Base-by-base conservation (phyloP, 2,797 vertebrate genomes). In the Chaetodon trifasciatus region DNA sequence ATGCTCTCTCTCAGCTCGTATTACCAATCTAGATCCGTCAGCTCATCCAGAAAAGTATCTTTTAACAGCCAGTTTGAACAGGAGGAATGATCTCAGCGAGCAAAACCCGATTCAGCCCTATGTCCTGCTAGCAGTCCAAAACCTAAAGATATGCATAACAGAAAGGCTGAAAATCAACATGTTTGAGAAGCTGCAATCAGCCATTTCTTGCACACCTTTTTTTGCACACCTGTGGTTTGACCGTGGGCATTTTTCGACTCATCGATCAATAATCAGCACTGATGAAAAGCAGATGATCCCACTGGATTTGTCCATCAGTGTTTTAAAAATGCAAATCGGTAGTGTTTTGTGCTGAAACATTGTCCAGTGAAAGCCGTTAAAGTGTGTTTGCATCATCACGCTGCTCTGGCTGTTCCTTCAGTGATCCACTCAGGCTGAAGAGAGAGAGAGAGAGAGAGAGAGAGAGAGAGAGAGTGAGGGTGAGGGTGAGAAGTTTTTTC, bases 401-500 rank as follows among this genome's bases (percentile, higher is more conserved):
- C 39, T 12, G 21, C 44, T 58, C 11, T 53, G 55, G 39, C 37
- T 55, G 42, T 57, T 63, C 56, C 37, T 19, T 6, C 44, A 15
- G 68, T 75, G 71, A 67, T 66, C 81, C 70, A 57, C 17, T 57
- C 40, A 53, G 63, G 78, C 50, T 52, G 28, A 8, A 57, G 64
- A 8, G 44, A 61, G 32, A 44, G 42, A 44, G 42, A 44, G 42
- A 44, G 40, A 63, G 67, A 28, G 74, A 46, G 74, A n/a, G 64
- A 35, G 55, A 78, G 61, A 21, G 57, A 57, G 64, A 8, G 44
- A 61, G 32, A 44, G 42, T 5, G 42, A 44, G 70, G 16, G 60
- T 24, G 58, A 81, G 58, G 50, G 74, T 76, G 84, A 81, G 86
- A 82, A 64, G 68, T 60, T 57, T 71, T 46, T 21, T 79, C 70